Conservation (phyloP, 2,888 invertebrate species). For the Chironomus riparius region DNA sequence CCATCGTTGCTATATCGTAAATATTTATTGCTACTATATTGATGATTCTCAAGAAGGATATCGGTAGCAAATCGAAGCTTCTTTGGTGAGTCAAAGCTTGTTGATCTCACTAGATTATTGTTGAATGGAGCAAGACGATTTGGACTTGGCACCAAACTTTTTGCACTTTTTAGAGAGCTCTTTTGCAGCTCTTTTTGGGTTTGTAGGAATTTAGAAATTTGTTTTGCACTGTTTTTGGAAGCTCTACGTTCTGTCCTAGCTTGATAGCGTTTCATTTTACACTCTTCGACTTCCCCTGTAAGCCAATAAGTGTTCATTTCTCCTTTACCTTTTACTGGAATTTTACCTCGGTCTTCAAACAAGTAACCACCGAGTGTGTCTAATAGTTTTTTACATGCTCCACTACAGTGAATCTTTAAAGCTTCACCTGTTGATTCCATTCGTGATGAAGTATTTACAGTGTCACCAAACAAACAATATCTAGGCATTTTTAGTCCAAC, state of each 20-base stretch:
- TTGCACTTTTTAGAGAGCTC: conserved; percentile 33
- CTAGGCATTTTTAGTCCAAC: conserved; percentile 47
- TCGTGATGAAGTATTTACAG: conserved; percentile 81
- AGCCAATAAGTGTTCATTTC: conserved; percentile 78
- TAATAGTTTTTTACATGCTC: conserved; percentile 58
- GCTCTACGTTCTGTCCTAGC: conserved; percentile 46
- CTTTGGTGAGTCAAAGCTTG: conserved; percentile 77
- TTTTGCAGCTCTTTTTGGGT: conserved; percentile 28
- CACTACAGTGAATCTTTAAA: conserved; percentile 73
- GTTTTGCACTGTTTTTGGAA: conserved; percentile 30
- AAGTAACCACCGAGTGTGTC: conserved; percentile 63
- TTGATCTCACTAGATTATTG: conserved; percentile 54
- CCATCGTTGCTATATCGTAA: conserved; percentile 38
- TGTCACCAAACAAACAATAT: conserved; percentile 87
- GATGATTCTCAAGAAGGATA: not conserved
- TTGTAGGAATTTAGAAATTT: conserved; percentile 24
- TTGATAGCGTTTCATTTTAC: conserved; percentile 48
- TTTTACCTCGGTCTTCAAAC: conserved; percentile 63
- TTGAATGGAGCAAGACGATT: conserved; percentile 44
- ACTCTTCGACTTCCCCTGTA: conserved; percentile 59
- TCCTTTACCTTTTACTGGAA: conserved; percentile 76
- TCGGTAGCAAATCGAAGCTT: conserved; percentile 66
- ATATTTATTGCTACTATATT: conserved; percentile 9
- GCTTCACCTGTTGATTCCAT: conserved; percentile 82
- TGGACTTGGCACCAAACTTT: conserved; percentile 29